Conservation (phyloP, 2,888 invertebrate species). For the Pristionchus entomophagus region DNA sequence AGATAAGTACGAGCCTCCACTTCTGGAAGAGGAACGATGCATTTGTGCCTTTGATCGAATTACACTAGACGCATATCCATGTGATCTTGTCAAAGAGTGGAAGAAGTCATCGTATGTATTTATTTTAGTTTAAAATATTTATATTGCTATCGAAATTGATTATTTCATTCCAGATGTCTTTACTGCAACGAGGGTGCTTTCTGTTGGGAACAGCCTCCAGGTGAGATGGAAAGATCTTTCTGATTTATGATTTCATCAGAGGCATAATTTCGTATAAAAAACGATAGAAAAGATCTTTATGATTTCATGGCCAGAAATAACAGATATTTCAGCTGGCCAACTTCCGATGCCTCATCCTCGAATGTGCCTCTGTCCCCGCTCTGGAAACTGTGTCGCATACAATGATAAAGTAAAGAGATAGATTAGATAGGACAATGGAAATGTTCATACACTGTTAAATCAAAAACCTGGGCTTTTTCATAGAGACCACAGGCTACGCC, state of each 20-base stretch:
- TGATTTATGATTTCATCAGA: too few species aligned
- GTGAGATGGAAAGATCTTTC: neutral
- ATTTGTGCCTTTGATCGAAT: slow-evolving; percentile 71
- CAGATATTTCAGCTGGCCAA: neutral
- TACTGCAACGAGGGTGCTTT: slow-evolving; percentile 19
- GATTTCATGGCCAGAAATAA: too few species aligned
- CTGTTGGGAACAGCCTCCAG: neutral
- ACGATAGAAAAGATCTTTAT: too few species aligned
- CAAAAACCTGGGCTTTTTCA: too few species aligned
- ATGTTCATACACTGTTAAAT: too few species aligned
- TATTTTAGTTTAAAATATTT: too few species aligned
- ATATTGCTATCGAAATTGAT: neutral
- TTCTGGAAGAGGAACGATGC: slow-evolving; percentile 58
- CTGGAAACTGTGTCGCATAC: slow-evolving; percentile 37
- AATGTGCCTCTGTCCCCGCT: neutral
- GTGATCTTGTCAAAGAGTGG: slow-evolving; percentile 55
- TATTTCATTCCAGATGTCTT: neutral
- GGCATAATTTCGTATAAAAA: neutral
- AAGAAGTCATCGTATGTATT: slow-evolving; percentile 47
- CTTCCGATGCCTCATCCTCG: neutral
- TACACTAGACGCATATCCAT: slow-evolving; percentile 62
- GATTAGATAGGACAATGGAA: too few species aligned
- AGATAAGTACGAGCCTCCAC: slow-evolving; percentile 45
- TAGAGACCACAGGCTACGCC: too few species aligned
- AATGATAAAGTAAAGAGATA: neutral